A percentile compares a stretch with the other conserved stretches of the same genome.
Conservation (phyloP, 2,797 vertebrate species). For the Poeciliopsis presidionis region DNA sequence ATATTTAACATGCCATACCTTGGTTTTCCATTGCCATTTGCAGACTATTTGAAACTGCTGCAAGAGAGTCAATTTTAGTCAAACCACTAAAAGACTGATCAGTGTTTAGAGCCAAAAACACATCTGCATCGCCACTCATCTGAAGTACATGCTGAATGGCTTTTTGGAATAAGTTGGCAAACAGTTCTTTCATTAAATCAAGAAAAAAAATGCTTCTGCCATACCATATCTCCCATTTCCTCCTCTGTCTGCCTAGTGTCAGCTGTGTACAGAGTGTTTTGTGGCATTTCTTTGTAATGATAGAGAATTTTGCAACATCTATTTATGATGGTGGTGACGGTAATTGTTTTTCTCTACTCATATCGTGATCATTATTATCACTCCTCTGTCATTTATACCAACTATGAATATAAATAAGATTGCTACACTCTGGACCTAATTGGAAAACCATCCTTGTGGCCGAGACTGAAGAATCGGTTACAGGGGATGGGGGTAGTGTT, state of each 20-base stretch:
- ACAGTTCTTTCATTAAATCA: conserved; percentile 51
- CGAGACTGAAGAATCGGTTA: conserved; percentile 47
- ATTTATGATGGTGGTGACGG: conserved; percentile 70
- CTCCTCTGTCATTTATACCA: conserved; percentile 66
- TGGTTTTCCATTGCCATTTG: conserved; percentile 47
- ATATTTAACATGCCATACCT: conserved; percentile 58
- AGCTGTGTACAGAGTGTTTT: conserved; percentile 43
- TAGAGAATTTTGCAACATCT: conserved; percentile 64
- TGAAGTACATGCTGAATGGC: conserved; percentile 66
- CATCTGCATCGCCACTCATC: conserved; percentile 63
- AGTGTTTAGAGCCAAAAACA: conserved; percentile 66
- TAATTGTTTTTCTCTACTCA: conserved; percentile 72
- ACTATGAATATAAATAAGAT: conserved; percentile 75
- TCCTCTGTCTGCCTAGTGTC: conserved; percentile 18
- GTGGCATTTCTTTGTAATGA: conserved; percentile 63
- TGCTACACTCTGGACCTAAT: conserved; percentile 60
- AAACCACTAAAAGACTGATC: conserved; percentile 69
- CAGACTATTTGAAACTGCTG: conserved; percentile 47
- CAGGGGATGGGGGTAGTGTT: conserved; percentile 36
- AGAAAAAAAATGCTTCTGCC: conserved; percentile 24
- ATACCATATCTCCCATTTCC: conserved; percentile 5
- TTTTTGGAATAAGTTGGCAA: conserved; percentile 65
- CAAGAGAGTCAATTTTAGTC: conserved; percentile 56
- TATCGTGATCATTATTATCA: conserved; percentile 76
- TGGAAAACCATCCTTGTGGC: conserved; percentile 66